Evolutionary conservation across 2,888 invertebrate species (phyloP).

Genomic region (Philaethria dido): DNA sequence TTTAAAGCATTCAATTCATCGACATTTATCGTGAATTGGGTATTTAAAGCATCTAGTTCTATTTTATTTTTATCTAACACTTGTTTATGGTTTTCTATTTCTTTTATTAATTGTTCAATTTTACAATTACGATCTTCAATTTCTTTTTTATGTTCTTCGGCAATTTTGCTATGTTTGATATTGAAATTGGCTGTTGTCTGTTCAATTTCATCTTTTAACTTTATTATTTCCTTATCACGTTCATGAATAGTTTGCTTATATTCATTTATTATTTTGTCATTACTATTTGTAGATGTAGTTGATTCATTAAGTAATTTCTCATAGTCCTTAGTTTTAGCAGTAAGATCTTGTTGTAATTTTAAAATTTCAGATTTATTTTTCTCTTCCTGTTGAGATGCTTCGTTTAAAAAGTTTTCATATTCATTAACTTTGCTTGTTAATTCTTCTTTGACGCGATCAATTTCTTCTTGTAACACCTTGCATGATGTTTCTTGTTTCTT

Average conservation of each 20-base stretch:
- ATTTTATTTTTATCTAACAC: constrained; percentile 74
- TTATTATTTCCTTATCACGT: constrained; percentile 81
- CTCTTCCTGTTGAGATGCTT: constrained; percentile 72
- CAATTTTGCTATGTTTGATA: constrained; percentile 78
- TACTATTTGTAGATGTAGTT: constrained; percentile 63
- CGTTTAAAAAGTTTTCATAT: constrained; percentile 73
- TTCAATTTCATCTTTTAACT: constrained; percentile 77
- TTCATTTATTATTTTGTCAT: constrained; percentile 73
- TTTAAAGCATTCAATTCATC: constrained; percentile 72
- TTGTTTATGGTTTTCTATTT: constrained; percentile 75
- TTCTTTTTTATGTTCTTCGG: constrained; percentile 79
- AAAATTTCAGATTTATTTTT: constrained; percentile 71
- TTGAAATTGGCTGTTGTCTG: constrained; percentile 76
- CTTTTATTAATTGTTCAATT: constrained; percentile 76
- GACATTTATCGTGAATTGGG: constrained; percentile 72
- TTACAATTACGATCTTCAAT: constrained; percentile 77
- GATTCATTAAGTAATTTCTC: constrained; percentile 70
- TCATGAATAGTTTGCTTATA: constrained; percentile 79
- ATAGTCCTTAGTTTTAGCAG: constrained; percentile 70
- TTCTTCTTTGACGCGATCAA: constrained; percentile 67
- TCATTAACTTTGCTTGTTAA: constrained; percentile 73
- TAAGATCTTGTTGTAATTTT: constrained; percentile 68
- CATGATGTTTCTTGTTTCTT: constrained; percentile 68
- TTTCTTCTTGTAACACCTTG: constrained; percentile 71
- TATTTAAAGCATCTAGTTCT: constrained; percentile 75